These are phyloP conservation scores for Spisula solida DNA, from an alignment of 2,888 invertebrate genomes.

Conservation along the genomic window DNA sequence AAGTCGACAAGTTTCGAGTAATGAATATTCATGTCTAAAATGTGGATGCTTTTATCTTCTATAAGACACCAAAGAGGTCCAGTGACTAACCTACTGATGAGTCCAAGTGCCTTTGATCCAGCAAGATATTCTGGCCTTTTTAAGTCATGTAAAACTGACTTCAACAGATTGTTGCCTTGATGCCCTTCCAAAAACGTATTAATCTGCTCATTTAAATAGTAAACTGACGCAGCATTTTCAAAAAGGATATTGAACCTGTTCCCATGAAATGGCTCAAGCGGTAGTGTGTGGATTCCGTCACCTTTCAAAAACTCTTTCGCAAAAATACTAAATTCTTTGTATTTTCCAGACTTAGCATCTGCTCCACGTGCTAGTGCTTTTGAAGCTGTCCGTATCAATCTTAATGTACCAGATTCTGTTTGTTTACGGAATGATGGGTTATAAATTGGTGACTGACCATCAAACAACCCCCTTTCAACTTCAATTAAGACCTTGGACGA, in stretches of 20 bases:
- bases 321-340: constrained; percentile 48
- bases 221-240: constrained; percentile 36
- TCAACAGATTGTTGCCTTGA: constrained; percentile 60
- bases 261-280: constrained; percentile 61
- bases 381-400: constrained; percentile 38
- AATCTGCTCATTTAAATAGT: constrained; percentile 31
- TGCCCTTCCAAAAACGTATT: constrained; percentile 49
- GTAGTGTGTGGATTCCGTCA: constrained; percentile 36
- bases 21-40: constrained; percentile 44
- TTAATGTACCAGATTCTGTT: constrained; percentile 39
- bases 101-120: constrained; percentile 69
- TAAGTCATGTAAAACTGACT: constrained; percentile 64
- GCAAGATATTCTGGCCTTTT: constrained; percentile 64
- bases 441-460: no score
- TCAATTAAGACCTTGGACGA: no score
- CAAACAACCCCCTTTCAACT: no score
- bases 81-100: constrained; percentile 57
- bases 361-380: constrained; percentile 58
- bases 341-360: constrained; percentile 52
- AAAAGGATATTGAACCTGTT: constrained; percentile 72
- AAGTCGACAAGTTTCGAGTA: constrained; percentile 55
- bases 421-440: constrained; percentile 38
- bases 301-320: constrained; percentile 48
- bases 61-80: constrained; percentile 50
- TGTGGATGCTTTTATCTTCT: constrained; percentile 39